phyloP scores from a whole-genome alignment of 2,797 vertebrate genomes.

The Sebastes elongatus region DNA sequence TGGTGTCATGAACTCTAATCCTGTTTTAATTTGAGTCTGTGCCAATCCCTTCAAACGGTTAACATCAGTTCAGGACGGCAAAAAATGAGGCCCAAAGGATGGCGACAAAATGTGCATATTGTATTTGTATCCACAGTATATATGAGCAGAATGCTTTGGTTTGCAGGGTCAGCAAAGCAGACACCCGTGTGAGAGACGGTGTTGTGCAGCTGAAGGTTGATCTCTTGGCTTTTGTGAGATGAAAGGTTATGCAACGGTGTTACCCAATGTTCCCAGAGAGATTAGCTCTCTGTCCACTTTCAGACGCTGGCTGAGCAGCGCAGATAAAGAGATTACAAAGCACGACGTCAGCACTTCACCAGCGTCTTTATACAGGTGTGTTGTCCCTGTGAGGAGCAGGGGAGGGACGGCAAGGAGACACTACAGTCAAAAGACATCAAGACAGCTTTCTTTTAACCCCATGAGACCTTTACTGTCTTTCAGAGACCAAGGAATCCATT shows the following conservation, averaged over 20 bases:
- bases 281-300: conserved; percentile 62
- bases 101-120: background rate
- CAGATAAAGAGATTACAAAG: conserved; percentile 73
- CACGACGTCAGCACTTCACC: conserved; percentile 24
- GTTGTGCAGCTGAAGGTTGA: conserved; percentile 8
- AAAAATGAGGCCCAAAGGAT: background rate
- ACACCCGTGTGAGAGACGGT: background rate
- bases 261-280: conserved; percentile 71
- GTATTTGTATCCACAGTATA: background rate
- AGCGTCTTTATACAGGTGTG: conserved; percentile 54
- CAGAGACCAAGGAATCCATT: too few relatives aligned
- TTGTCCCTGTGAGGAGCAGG: conserved; percentile 24
- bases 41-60: conserved; percentile 42
- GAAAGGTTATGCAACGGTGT: conserved; percentile 74
- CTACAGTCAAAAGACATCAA: background rate
- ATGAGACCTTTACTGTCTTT: too few relatives aligned
- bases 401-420: background rate
- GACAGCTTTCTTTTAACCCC: background rate
- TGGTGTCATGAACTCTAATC: conserved; percentile 76
- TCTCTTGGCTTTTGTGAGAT: conserved; percentile 42
- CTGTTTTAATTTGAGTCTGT: conserved; percentile 49
- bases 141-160: background rate
- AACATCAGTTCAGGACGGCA: background rate
- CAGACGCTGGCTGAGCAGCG: conserved; percentile 38
- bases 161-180: background rate